A percentile compares a stretch with the other conserved stretches of the same genome.
Conservation (phyloP, 2,797 vertebrate genomes). For the Octomys mimax region DNA sequence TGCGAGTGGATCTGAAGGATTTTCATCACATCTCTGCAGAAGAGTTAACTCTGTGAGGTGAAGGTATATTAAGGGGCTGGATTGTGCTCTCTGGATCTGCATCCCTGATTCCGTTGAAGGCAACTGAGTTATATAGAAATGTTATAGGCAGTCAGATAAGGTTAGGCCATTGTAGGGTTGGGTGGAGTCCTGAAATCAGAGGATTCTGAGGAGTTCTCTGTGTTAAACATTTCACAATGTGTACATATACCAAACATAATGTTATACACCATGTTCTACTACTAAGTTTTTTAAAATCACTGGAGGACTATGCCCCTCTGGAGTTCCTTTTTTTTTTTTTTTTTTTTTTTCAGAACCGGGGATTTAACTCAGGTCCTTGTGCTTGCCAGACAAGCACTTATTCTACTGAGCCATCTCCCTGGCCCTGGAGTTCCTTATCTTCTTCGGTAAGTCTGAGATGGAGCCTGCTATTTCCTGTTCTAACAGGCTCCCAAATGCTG, state of each 20-base stretch:
- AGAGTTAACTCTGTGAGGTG: background rate
- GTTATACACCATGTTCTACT: background rate
- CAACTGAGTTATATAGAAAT: too few species aligned
- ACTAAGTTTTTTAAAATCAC: background rate
- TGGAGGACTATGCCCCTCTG: background rate
- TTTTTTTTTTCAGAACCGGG: too few species aligned
- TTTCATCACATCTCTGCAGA: background rate
- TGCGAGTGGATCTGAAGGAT: background rate
- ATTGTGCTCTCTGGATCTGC: too few species aligned
- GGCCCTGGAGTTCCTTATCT: background rate
- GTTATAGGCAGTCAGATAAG: too few species aligned
- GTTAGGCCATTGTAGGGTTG: too few species aligned
- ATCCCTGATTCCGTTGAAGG: too few species aligned
- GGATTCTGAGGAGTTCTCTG: too few species aligned
- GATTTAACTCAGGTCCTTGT: too few species aligned
- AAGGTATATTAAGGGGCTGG: background rate
- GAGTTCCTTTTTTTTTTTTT: too few species aligned
- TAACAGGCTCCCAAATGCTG: background rate
- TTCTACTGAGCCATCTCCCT: too few species aligned
- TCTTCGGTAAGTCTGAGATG: background rate
- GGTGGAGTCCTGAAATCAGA: too few species aligned
- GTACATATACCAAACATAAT: background rate
- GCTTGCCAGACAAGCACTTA: too few species aligned
- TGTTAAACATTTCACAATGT: background rate
- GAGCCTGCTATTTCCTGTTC: background rate